These are phyloP conservation scores for Bubalus kerabau DNA, from an alignment of 2,113 vertebrate genomes.

Conservation along the genomic window DNA sequence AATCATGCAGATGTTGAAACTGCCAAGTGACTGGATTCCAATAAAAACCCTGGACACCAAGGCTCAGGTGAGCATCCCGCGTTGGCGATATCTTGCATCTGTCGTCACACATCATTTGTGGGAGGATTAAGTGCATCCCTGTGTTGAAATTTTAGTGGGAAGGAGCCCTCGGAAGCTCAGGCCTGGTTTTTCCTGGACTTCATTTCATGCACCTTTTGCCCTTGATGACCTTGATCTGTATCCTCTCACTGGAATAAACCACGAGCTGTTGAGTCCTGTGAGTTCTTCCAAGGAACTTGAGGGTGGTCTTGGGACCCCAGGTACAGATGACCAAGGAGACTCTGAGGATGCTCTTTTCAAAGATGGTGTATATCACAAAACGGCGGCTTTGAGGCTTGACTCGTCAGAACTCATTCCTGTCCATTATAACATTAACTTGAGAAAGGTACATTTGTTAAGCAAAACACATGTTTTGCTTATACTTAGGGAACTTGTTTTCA, in stretches of 20 bases:
- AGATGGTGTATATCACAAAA: background rate
- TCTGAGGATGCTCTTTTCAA: background rate
- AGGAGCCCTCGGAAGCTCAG: background rate
- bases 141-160: background rate
- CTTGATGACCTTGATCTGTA: background rate
- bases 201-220: background rate
- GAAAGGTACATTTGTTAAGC: background rate
- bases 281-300: background rate
- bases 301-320: background rate
- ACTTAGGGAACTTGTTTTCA: background rate
- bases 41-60: background rate
- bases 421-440: background rate
- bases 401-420: background rate
- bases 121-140: background rate
- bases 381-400: background rate
- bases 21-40: background rate
- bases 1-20: background rate
- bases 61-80: background rate
- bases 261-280: background rate
- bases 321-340: background rate
- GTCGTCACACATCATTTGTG: background rate
- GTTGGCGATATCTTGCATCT: background rate
- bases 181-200: background rate
- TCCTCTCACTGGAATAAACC: background rate
- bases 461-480: background rate